Percentiles rank a stretch among this genome's conserved stretches.
These are phyloP conservation scores for Amphiprion clarkii DNA, from an alignment of 2,797 vertebrate species.

Conservation along the genomic window DNA sequence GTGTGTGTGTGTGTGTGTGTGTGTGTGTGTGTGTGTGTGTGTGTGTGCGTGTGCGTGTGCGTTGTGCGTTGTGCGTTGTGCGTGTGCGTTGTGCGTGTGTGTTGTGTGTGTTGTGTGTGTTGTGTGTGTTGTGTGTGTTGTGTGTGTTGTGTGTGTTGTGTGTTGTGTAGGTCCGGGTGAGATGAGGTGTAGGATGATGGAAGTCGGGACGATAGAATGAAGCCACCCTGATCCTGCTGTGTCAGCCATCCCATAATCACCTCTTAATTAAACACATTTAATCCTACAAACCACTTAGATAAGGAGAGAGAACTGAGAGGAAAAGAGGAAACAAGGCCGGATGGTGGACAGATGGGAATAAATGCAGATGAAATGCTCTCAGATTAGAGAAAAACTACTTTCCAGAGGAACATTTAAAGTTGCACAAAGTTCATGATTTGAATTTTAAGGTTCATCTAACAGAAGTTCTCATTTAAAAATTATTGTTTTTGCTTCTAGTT, in stretches of 20 bases:
- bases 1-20: too few relatives aligned
- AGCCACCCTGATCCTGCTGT: slow-evolving; percentile 62
- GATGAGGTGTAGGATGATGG: slow-evolving; percentile 34
- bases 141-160: neutral
- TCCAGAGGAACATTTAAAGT: neutral
- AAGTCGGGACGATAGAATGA: slow-evolving; percentile 44
- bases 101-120: too few relatives aligned
- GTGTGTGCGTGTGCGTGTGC: too few relatives aligned
- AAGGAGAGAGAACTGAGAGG: neutral
- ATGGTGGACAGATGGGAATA: neutral
- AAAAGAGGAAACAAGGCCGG: neutral
- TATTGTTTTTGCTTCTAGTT: neutral
- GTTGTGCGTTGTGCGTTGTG: neutral
- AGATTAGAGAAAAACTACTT: slow-evolving; percentile 5
- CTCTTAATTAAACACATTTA: slow-evolving; percentile 78
- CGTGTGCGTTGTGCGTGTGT: too few relatives aligned
- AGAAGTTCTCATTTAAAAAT: neutral
- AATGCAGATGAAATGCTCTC: slow-evolving; percentile 19
- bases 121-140: neutral
- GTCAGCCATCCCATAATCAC: slow-evolving; percentile 73
- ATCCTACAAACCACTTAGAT: slow-evolving; percentile 61
- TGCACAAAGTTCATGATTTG: neutral
- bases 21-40: too few relatives aligned
- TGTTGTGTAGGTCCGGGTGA: neutral
- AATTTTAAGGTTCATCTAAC: slow-evolving; percentile 10